A percentile compares a stretch with the other conserved stretches of the same genome.
Conservation (phyloP, 1,140 invertebrate species). For the Pristionchus pacificus region DNA sequence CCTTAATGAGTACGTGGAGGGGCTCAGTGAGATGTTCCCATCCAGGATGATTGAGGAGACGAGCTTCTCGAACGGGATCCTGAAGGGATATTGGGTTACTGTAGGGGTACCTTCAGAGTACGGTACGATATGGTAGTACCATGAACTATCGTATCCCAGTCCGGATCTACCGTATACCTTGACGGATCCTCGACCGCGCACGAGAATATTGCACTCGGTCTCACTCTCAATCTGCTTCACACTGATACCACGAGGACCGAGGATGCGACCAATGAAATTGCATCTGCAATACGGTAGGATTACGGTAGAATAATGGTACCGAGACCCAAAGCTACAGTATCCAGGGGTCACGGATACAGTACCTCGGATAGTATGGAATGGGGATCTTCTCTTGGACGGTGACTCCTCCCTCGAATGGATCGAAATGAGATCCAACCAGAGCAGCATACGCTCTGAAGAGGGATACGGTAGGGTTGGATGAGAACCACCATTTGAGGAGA, state of each 20-base stretch:
- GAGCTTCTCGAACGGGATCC: constrained; percentile 3
- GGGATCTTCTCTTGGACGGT: constrained; percentile 7
- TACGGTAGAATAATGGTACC: not conserved
- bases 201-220: constrained; percentile 18
- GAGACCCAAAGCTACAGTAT: not conserved
- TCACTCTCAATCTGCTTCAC: constrained; percentile 21
- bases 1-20: constrained; percentile 14
- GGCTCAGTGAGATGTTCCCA: constrained; percentile 23
- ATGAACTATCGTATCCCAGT: no score
- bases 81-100: not conserved
- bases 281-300: not conserved
- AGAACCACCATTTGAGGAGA: not conserved
- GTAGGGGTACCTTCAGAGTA: not conserved
- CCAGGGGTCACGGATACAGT: constrained; percentile 2
- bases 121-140: no score
- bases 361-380: not conserved
- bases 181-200: constrained; percentile 18
- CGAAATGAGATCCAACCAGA: no score
- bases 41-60: constrained; percentile 7
- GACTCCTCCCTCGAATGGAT: no score
- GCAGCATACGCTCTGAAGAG: not conserved
- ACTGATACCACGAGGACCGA: constrained; percentile 17
- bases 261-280: constrained; percentile 16
- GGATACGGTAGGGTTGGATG: not conserved
- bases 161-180: no score